Conservation (phyloP, 1,140 invertebrate genomes). For the Pseudobourletiella spinata region DNA sequence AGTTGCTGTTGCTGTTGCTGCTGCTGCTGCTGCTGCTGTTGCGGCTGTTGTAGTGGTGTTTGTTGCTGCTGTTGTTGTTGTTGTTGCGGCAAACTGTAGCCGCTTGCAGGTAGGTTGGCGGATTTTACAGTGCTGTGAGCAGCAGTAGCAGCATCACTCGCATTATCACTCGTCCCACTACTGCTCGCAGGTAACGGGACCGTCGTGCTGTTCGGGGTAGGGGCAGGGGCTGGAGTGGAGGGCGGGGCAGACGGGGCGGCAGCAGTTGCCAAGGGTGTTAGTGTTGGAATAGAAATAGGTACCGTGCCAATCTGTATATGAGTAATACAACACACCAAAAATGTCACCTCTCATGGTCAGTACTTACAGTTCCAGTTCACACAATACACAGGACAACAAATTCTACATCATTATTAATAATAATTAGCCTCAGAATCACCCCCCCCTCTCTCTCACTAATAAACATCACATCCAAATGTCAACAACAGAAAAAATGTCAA, state of each 20-base stretch:
- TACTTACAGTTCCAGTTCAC: not conserved
- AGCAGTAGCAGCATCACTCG: not conserved
- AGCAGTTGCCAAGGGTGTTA: constrained; percentile 21
- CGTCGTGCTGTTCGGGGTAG: constrained; percentile 13
- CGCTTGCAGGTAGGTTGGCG: too few species aligned
- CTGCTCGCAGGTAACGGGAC: not conserved
- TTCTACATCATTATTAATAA: too few species aligned
- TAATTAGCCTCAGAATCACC: constrained; percentile 1
- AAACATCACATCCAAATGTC: too few species aligned
- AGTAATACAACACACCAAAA: too few species aligned
- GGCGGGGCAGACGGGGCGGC: constrained; percentile 3
- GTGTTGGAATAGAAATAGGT: constrained; percentile 17
- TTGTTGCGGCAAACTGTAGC: not conserved
- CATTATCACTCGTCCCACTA: not conserved
- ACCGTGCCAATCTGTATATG: constrained; percentile 25
- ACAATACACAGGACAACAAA: too few species aligned
- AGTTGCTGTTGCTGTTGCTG: not conserved
- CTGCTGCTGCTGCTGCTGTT: too few species aligned
- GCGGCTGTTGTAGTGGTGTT: not conserved
- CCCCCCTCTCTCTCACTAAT: too few species aligned
- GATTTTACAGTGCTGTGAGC: too few species aligned
- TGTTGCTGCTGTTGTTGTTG: not conserved
- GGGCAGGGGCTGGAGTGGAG: constrained; percentile 9
- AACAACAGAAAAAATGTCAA: too few species aligned
- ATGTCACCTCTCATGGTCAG: too few species aligned